These are phyloP conservation scores for Zaprionus ornatus DNA, from an alignment of 1,140 invertebrate species.

Conservation along the genomic window DNA sequence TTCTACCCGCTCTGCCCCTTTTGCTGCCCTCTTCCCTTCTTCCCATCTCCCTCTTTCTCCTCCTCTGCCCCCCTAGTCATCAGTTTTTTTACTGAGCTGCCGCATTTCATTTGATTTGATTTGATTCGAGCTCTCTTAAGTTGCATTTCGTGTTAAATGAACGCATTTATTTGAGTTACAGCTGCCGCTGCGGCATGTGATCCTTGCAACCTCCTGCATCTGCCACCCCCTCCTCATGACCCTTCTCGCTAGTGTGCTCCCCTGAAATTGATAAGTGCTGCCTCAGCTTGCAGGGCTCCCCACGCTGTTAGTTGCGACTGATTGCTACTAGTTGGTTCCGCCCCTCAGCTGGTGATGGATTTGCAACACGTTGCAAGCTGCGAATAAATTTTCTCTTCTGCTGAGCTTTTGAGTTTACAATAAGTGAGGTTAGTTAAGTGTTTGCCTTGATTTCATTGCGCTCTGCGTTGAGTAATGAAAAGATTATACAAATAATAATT, in stretches of 20 bases:
- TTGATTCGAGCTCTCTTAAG: slow-evolving; percentile 52
- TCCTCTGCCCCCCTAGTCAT: not conserved
- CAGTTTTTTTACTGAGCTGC: slow-evolving; percentile 9
- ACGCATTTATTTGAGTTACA: slow-evolving; percentile 68
- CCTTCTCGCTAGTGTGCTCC: not conserved
- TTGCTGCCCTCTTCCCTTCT: not conserved
- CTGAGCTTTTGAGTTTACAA: not conserved
- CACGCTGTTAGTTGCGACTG: slow-evolving; percentile 28
- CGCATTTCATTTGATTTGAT: slow-evolving; percentile 70
- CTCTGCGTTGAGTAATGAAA: too few relatives aligned
- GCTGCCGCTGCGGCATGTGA: not conserved
- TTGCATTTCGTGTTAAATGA: slow-evolving; percentile 79
- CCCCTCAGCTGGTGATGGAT: not conserved
- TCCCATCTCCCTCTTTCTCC: not conserved
- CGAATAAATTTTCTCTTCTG: not conserved
- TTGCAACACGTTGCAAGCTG: not conserved
- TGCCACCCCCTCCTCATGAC: not conserved
- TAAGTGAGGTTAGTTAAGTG: not conserved
- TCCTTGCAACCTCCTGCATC: not conserved
- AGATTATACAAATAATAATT: too few relatives aligned
- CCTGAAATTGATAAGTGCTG: slow-evolving; percentile 73
- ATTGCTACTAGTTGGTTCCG: slow-evolving; percentile 24
- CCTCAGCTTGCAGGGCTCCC: slow-evolving; percentile 39
- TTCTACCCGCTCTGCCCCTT: not conserved
- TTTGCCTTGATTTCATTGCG: not conserved